phyloP scores from a whole-genome alignment of 2,113 vertebrate genomes.

The Crotalus horridus region DNA sequence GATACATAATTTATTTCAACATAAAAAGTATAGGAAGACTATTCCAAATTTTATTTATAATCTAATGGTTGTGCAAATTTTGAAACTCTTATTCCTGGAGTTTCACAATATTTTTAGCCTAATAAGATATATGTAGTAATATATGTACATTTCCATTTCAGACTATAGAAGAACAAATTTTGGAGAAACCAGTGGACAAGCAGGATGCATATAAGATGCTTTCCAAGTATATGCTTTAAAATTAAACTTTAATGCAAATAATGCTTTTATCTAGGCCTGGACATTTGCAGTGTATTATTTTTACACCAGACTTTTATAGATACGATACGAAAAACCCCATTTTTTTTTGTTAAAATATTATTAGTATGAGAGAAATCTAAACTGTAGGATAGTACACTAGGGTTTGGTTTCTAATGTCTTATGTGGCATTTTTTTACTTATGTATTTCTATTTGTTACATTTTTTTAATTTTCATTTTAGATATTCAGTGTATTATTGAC shows the following conservation, averaged over 20 bases:
- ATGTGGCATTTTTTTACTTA: neutral
- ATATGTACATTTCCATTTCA: constrained; percentile 49
- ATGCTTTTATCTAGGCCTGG: neutral
- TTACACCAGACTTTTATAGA: neutral
- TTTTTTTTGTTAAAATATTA: neutral
- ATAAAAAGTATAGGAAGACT: neutral
- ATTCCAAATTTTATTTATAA: neutral
- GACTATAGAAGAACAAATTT: constrained; percentile 80
- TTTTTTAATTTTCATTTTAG: neutral
- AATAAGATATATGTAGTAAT: neutral
- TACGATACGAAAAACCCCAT: neutral
- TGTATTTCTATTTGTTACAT: neutral
- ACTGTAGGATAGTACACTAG: neutral
- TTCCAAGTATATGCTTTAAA: constrained; percentile 74
- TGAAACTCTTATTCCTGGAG: neutral
- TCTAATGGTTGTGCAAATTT: neutral
- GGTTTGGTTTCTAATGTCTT: neutral
- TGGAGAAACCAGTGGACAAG: constrained; percentile 93
- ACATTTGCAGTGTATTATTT: neutral
- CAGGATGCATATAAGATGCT: constrained; percentile 90
- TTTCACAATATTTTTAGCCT: neutral
- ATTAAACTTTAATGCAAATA: neutral
- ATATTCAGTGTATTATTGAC: neutral
- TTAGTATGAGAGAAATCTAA: neutral
- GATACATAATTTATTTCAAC: neutral